Conservation (phyloP, 2,888 invertebrate species). For the Drosophila quinaria region DNA sequence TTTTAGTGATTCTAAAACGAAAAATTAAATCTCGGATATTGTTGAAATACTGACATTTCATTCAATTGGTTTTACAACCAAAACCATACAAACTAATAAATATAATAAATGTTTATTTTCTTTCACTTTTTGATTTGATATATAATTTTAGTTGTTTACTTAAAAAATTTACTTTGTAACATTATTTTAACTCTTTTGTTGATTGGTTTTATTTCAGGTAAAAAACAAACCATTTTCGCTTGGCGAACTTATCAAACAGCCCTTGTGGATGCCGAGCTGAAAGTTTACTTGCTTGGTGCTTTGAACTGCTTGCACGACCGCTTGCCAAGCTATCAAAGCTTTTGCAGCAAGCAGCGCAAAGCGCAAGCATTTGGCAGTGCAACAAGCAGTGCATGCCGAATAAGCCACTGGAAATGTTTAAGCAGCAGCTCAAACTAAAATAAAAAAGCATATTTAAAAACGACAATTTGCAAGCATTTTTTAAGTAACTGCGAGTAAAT, state of each 20-base stretch:
- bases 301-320: conserved; percentile 24
- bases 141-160: too few relatives aligned
- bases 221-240: not conserved
- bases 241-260: conserved; percentile 4
- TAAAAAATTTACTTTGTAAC: too few relatives aligned
- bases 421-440: not conserved
- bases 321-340: conserved; percentile 5
- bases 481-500: not conserved
- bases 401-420: not conserved
- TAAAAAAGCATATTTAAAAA: not conserved
- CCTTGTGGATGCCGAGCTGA: conserved; percentile 13
- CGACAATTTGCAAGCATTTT: not conserved
- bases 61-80: too few relatives aligned
- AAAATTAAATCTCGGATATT: too few relatives aligned
- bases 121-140: too few relatives aligned
- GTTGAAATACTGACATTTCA: too few relatives aligned
- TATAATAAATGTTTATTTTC: too few relatives aligned
- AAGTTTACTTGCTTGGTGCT: conserved; percentile 9
- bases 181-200: too few relatives aligned
- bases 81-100: too few relatives aligned
- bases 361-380: not conserved
- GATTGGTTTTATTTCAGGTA: too few relatives aligned
- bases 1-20: too few relatives aligned
- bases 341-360: conserved; percentile 3
- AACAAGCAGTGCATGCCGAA: conserved; percentile 6